These are phyloP conservation scores for Sminthurinus signatus DNA, from an alignment of 1,140 invertebrate species.

Conservation along the genomic window DNA sequence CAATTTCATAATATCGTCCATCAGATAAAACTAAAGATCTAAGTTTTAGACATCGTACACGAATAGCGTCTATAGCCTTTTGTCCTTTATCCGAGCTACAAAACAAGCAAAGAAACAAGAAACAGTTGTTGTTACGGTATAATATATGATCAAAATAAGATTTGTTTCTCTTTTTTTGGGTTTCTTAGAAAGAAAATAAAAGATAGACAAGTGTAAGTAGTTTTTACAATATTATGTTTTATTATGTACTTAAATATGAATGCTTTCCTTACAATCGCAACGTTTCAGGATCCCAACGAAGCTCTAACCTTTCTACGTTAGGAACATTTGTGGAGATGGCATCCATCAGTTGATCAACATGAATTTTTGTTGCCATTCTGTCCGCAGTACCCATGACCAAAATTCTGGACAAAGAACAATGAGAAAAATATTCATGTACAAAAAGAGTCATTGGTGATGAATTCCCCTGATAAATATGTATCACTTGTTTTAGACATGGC, in stretches of 20 bases:
- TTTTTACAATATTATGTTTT: too few relatives aligned
- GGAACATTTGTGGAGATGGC: constrained; percentile 90
- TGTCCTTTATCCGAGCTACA: constrained; percentile 99
- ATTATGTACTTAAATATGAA: too few relatives aligned
- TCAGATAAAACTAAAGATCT: constrained; percentile 80
- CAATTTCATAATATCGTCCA: constrained; percentile 98
- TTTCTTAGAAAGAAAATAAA: too few relatives aligned
- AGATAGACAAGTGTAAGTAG: too few relatives aligned
- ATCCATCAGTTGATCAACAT: constrained; percentile 96
- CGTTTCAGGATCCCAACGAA: constrained; percentile 97
- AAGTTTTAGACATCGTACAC: constrained; percentile 80
- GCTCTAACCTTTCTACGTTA: constrained; percentile 80
- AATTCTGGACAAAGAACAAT: constrained; percentile 58
- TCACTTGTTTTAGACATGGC: too few relatives aligned
- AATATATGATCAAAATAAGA: too few relatives aligned
- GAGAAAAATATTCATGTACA: neutral
- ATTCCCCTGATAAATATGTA: neutral
- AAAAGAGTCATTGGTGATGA: neutral
- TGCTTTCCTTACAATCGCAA: too few relatives aligned
- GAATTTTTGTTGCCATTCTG: constrained; percentile 89
- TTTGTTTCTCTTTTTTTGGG: too few relatives aligned
- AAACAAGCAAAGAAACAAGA: too few relatives aligned
- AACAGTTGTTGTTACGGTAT: too few relatives aligned
- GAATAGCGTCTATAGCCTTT: constrained; percentile 85
- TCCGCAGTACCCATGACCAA: constrained; percentile 95